Conservation (phyloP, 1,140 invertebrate species). For the Dendrolimus kikuchii region DNA sequence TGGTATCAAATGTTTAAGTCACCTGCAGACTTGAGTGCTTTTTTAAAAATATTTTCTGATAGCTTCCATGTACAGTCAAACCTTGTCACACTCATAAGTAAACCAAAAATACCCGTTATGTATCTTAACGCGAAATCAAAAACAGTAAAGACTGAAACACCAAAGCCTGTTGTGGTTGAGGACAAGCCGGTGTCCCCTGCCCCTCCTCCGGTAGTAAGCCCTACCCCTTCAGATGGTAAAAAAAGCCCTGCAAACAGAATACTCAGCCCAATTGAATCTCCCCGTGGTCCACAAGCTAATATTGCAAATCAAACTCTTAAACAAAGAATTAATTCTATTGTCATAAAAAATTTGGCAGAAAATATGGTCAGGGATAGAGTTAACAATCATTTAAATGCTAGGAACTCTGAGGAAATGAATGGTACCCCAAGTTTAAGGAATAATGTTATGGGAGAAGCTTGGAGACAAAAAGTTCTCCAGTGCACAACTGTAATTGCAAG, state of each 20-base stretch:
- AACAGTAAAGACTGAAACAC: conserved; percentile 56
- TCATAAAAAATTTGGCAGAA: conserved; percentile 91
- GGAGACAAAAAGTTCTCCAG: conserved; percentile 86
- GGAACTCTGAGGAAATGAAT: conserved; percentile 46
- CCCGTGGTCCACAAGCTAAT: conserved; percentile 60
- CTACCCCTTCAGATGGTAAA: conserved; percentile 58
- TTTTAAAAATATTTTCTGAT: conserved; percentile 91
- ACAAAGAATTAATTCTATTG: conserved; percentile 88
- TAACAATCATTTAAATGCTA: conserved; percentile 63
- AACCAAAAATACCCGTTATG: conserved; percentile 77
- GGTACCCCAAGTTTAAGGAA: conserved; percentile 55
- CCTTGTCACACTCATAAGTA: conserved; percentile 85
- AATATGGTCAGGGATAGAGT: conserved; percentile 89
- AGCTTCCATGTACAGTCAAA: conserved; percentile 93
- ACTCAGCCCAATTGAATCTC: conserved; percentile 61
- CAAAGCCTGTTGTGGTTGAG: conserved; percentile 54
- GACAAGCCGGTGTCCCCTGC: conserved; percentile 48
- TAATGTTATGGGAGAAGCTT: conserved; percentile 78
- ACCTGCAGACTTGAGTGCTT: conserved; percentile 87
- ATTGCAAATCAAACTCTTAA: conserved; percentile 83
- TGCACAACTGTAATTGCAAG: conserved; percentile 85
- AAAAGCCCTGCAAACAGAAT: conserved; percentile 61
- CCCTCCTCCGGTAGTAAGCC: conserved; percentile 51
- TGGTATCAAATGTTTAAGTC: conserved; percentile 91
- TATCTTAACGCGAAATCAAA: conserved; percentile 66